Base-by-base conservation (phyloP, 2,888 invertebrate species). In the Desoria tigrina region DNA sequence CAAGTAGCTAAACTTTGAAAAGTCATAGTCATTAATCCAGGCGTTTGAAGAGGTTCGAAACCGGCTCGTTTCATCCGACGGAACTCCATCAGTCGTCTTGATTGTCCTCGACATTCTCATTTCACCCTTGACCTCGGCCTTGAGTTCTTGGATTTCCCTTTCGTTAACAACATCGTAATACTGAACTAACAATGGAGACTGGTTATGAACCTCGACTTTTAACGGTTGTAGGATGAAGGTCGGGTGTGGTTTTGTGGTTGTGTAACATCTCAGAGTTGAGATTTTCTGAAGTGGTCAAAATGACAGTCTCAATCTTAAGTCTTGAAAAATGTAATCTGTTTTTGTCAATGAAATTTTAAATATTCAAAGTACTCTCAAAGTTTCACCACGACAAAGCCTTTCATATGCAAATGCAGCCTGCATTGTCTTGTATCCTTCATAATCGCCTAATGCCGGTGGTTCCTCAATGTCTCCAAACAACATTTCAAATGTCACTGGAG, bases 1-100 rank as follows among this genome's bases (percentile, higher is more conserved):
- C 28, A 32, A 4, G 4, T 32, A 9, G 39, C 16, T 11, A 39
- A 39, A 39, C 55, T 55, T 32, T n/a, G 37, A 32, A 55, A 9
- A 53, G 14, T 27, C 32, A 7, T 28, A 27, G 45, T 69, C 71
- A 56, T 62, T 11, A 42, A 74, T 65, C 71, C 71, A 72, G 0
- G 71, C 45, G 53, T 69, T 69, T n/a, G 66, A 66, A 1, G 72
- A 71, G 23, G 74, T 68, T 32, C 74, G 50, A n/a, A 37, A 63
- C 24, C 65, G 42, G 50, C 65, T 65, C 0, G 59, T 58, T 27
- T 23, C 26, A 21, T 65, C 68, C 6, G 37, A 3, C 2, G 57
- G 51, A 1, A 18, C n/a, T 16, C n/a, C n/a, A n/a, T 55, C 53
- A 2, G n/a, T 26, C 16, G 37, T 53, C 2, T 45, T 45, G 9